Conservation (phyloP, 2,888 invertebrate species). For the Rhagium mordax region DNA sequence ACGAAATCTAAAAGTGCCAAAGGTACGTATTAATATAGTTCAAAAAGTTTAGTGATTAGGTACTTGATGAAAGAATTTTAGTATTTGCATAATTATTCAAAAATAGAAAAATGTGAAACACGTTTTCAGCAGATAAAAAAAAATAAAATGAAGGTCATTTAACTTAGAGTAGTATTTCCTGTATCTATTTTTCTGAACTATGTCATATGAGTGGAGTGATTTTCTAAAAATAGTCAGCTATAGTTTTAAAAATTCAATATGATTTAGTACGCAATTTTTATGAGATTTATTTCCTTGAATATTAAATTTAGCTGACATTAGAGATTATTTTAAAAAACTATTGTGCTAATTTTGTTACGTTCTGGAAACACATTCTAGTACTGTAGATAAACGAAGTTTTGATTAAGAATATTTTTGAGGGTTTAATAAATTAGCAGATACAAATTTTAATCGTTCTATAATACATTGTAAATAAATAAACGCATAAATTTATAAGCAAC, state of each 20-base stretch:
- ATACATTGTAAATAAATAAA: not conserved
- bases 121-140: not conserved
- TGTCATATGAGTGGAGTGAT: not conserved
- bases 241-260: too few relatives aligned
- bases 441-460: not conserved
- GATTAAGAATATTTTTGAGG: not conserved
- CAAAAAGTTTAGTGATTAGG: too few relatives aligned
- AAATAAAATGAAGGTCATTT: not conserved
- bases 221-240: slow-evolving; percentile 11
- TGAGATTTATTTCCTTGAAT: too few relatives aligned
- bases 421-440: not conserved
- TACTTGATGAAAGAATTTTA: not conserved
- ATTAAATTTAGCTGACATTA: too few relatives aligned
- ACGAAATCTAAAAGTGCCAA: slow-evolving; percentile 73
- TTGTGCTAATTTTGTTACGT: too few relatives aligned
- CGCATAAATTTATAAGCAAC: not conserved
- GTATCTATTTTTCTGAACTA: not conserved
- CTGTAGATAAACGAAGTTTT: not conserved
- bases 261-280: too few relatives aligned
- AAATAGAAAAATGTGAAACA: too few relatives aligned
- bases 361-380: too few relatives aligned
- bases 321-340: too few relatives aligned
- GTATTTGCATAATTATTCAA: too few relatives aligned
- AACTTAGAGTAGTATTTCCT: not conserved
- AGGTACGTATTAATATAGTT: too few relatives aligned